Evolutionary conservation across 2,888 invertebrate species (phyloP).

Genomic region (Tetheella fluctuosa): DNA sequence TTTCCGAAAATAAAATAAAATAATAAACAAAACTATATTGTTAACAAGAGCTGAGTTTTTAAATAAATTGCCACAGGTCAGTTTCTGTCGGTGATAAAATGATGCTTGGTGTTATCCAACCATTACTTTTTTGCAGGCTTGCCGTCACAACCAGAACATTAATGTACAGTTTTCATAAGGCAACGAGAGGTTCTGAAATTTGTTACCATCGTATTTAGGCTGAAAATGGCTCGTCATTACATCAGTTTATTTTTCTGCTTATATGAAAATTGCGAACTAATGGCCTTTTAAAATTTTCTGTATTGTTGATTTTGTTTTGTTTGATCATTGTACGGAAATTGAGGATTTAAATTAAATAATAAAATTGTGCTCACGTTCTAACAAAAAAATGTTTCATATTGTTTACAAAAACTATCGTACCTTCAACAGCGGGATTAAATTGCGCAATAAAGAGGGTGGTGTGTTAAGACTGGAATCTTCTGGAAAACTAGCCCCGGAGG

Average conservation of each 20-base stretch:
- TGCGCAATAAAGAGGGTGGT: constrained; percentile 56
- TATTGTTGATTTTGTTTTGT: constrained; percentile 6
- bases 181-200: constrained; percentile 32
- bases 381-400: constrained; percentile 14
- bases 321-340: not conserved
- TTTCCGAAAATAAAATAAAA: not conserved
- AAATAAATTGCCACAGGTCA: constrained; percentile 35
- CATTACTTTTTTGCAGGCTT: constrained; percentile 55
- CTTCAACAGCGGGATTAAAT: constrained; percentile 42
- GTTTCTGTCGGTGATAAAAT: constrained; percentile 51
- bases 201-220: constrained; percentile 23
- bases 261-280: not conserved
- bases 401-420: constrained; percentile 22
- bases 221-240: constrained; percentile 7
- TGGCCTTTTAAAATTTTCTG: not conserved
- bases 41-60: constrained; percentile 6
- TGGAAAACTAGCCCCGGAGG: constrained; percentile 67
- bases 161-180: constrained; percentile 33
- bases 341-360: not conserved
- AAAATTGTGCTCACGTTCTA: not conserved
- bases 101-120: constrained; percentile 47
- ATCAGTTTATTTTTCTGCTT: not conserved
- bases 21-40: not conserved
- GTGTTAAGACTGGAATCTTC: constrained; percentile 59
- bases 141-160: constrained; percentile 52